These are phyloP conservation scores for Thinocorus orbignyianus DNA, from an alignment of 2,113 vertebrate species.

Conservation along the genomic window DNA sequence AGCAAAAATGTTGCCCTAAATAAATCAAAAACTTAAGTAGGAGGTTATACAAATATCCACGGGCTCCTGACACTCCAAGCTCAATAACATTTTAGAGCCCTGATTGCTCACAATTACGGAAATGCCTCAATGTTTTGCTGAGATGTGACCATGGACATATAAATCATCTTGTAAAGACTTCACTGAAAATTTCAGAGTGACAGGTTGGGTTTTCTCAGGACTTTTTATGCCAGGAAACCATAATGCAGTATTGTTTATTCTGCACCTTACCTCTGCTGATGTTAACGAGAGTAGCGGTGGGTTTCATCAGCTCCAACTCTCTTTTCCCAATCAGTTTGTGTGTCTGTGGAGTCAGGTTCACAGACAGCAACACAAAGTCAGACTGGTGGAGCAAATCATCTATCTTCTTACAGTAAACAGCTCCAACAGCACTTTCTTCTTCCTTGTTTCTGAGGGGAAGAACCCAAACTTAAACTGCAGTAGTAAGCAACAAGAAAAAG, in stretches of 20 bases:
- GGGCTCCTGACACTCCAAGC: not conserved
- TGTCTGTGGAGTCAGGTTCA: constrained; percentile 73
- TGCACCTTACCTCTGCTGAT: constrained; percentile 78
- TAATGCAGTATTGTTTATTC: not conserved
- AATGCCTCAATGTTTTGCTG: not conserved
- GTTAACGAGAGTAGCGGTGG: constrained; percentile 76
- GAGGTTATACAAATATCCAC: not conserved
- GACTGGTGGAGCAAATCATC: constrained; percentile 76
- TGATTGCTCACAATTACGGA: not conserved
- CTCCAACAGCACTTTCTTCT: constrained; percentile 77
- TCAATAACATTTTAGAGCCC: not conserved
- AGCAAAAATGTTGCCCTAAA: not conserved
- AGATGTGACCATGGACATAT: not conserved
- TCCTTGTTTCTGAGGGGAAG: constrained; percentile 64
- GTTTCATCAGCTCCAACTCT: constrained; percentile 81
- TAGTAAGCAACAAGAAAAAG: not conserved
- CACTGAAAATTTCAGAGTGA: not conserved
- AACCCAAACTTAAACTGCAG: not conserved
- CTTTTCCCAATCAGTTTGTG: constrained; percentile 73
- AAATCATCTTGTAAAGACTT: not conserved
- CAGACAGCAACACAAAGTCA: constrained; percentile 79
- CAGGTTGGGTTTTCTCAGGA: not conserved
- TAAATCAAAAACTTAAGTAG: not conserved
- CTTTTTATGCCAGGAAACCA: not conserved
- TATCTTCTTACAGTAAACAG: constrained; percentile 75